phyloP scores from a whole-genome alignment of 2,113 vertebrate genomes.

The Actinemys pallida region DNA sequence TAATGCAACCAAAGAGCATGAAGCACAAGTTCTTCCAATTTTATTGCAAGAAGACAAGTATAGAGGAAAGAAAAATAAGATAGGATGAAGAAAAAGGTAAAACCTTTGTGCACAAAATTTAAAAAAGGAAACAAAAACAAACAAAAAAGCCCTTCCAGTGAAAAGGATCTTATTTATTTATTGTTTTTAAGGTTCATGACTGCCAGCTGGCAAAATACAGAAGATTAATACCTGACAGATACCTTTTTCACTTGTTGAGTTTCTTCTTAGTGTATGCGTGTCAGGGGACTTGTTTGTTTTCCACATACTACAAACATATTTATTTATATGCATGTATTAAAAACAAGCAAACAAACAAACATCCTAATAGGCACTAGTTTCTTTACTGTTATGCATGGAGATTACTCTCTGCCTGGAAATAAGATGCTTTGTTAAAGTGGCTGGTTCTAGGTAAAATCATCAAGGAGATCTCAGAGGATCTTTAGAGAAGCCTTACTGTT shows the following conservation, averaged over 20 bases:
- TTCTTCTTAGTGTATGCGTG: not conserved
- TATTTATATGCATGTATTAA: not conserved
- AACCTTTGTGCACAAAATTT: not conserved
- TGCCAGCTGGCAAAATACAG: not conserved
- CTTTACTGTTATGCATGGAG: accelerated
- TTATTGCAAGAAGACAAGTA: not conserved
- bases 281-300: not conserved
- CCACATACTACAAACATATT: accelerated
- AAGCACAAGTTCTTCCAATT: not conserved
- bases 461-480: not conserved
- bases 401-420: not conserved
- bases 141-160: not conserved
- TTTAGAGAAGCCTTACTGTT: not conserved
- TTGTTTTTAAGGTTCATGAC: not conserved
- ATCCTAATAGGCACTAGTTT: not conserved
- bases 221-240: not conserved
- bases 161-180: not conserved
- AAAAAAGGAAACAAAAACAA: not conserved
- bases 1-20: not conserved
- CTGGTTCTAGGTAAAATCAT: not conserved
- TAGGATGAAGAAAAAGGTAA: not conserved
- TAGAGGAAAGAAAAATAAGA: not conserved
- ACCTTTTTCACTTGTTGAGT: not conserved
- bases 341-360: not conserved
- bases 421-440: not conserved